Conservation (phyloP, 2,797 vertebrate genomes). For the Kryptolebias ocellatus region DNA sequence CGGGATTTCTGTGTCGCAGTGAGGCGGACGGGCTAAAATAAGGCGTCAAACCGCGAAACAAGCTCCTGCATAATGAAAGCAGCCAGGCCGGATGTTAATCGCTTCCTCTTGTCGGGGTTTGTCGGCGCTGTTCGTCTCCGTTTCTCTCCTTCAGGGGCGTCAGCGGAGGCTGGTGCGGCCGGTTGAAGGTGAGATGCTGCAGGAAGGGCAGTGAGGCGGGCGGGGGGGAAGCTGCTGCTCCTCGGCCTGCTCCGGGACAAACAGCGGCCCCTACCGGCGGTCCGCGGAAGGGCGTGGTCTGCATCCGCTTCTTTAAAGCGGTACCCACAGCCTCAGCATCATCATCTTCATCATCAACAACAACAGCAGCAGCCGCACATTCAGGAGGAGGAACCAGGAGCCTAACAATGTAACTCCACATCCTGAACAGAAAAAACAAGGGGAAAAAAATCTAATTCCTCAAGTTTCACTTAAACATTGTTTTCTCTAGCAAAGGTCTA, state of each 20-base stretch:
- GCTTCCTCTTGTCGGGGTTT: not conserved
- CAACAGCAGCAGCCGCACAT: not conserved
- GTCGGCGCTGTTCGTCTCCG: slow-evolving; percentile 3
- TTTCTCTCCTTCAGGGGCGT: slow-evolving; percentile 28
- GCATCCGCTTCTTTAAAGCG: slow-evolving; percentile 70
- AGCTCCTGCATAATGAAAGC: slow-evolving; percentile 69
- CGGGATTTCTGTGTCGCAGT: slow-evolving; percentile 70
- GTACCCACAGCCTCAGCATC: slow-evolving; percentile 66
- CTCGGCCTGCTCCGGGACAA: slow-evolving; percentile 24
- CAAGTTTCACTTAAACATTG: too few species aligned
- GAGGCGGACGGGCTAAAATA: slow-evolving; percentile 43
- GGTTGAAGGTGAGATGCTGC: slow-evolving; percentile 79
- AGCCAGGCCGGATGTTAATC: not conserved
- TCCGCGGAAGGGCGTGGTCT: slow-evolving; percentile 76
- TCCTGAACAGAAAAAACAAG: not conserved
- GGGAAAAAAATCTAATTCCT: not conserved
- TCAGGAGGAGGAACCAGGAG: slow-evolving; percentile 18
- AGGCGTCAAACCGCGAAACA: slow-evolving; percentile 45
- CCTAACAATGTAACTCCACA: slow-evolving; percentile 27
- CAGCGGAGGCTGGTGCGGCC: slow-evolving; percentile 47
- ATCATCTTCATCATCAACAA: not conserved
- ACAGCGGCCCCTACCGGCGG: slow-evolving; percentile 56
- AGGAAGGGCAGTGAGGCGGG: slow-evolving; percentile 69
- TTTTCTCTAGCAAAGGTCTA: too few species aligned
- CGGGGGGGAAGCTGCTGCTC: slow-evolving; percentile 37